A percentile compares a stretch with the other conserved stretches of the same genome.
phyloP scores from a whole-genome alignment of 1,140 invertebrate genomes.

The Theocolax elegans region DNA sequence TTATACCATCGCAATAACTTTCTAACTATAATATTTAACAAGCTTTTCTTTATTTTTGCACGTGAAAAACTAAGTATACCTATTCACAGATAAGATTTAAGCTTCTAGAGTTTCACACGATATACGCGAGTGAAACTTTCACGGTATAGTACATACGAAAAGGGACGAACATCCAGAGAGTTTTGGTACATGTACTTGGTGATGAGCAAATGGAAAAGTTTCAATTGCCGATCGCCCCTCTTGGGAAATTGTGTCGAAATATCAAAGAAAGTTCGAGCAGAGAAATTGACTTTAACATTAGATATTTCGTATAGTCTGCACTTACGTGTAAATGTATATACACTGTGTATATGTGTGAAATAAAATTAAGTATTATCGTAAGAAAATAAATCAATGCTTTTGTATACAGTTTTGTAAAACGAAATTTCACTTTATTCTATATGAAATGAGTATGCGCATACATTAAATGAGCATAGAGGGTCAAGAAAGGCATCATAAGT shows the following conservation, averaged over 20 bases:
- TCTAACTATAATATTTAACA: slow-evolving; percentile 1
- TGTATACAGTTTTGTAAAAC: too few relatives aligned
- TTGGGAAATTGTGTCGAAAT: background rate
- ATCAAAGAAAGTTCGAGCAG: background rate
- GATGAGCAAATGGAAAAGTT: slow-evolving; percentile 2
- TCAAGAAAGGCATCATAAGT: too few relatives aligned
- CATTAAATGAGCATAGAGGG: too few relatives aligned
- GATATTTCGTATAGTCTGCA: too few relatives aligned
- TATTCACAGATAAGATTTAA: slow-evolving; percentile 8
- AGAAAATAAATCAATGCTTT: too few relatives aligned
- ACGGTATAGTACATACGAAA: background rate
- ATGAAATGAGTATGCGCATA: too few relatives aligned
- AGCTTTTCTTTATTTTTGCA: background rate
- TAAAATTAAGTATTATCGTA: too few relatives aligned
- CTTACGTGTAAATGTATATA: too few relatives aligned
- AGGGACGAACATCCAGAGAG: background rate
- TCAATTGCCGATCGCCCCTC: background rate
- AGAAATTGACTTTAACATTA: background rate
- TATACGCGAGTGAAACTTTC: slow-evolving; percentile 25
- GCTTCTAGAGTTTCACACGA: background rate
- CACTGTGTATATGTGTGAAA: too few relatives aligned
- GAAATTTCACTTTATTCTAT: too few relatives aligned
- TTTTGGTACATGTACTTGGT: background rate
- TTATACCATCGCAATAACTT: background rate
- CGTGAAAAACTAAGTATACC: background rate